Percentiles rank a stretch among this genome's conserved stretches.
phyloP scores from a whole-genome alignment of 2,888 invertebrate genomes.

The Tanypteryx hageni region DNA sequence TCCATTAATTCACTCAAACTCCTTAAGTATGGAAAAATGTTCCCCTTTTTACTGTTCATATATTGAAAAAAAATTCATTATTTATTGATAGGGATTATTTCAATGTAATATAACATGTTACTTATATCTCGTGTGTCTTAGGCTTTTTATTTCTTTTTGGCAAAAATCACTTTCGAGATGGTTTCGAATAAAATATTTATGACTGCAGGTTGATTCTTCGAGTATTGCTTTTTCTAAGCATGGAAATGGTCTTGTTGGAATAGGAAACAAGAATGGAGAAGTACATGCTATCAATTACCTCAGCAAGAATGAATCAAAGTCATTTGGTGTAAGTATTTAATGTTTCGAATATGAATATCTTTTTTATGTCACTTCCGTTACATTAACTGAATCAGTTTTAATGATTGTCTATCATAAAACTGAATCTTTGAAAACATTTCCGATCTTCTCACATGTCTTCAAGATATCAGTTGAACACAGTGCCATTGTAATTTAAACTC shows the following conservation, averaged over 20 bases:
- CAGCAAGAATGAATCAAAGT: not conserved
- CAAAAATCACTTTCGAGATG: too few relatives aligned
- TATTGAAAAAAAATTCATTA: too few relatives aligned
- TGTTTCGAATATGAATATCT: not conserved
- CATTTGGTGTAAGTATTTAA: not conserved
- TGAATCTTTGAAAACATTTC: not conserved
- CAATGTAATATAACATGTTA: too few relatives aligned
- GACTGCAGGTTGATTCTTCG: not conserved
- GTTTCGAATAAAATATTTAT: not conserved
- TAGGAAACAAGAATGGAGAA: slow-evolving; percentile 34
- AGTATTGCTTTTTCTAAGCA: slow-evolving; percentile 29
- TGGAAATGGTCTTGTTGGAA: not conserved
- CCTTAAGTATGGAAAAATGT: too few relatives aligned
- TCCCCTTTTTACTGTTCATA: too few relatives aligned
- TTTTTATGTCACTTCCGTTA: not conserved
- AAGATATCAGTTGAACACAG: not conserved
- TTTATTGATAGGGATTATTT: too few relatives aligned
- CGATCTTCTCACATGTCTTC: not conserved
- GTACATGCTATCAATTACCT: slow-evolving; percentile 7
- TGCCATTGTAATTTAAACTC: not conserved
- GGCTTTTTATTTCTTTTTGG: too few relatives aligned
- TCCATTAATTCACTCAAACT: too few relatives aligned
- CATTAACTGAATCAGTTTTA: not conserved
- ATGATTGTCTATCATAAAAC: not conserved
- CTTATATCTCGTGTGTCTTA: too few relatives aligned